Evolutionary conservation across 1,140 invertebrate species (phyloP), one percentile per base, ranked within the genome.

Genomic region (Chrysomallon squamiferum): DNA sequence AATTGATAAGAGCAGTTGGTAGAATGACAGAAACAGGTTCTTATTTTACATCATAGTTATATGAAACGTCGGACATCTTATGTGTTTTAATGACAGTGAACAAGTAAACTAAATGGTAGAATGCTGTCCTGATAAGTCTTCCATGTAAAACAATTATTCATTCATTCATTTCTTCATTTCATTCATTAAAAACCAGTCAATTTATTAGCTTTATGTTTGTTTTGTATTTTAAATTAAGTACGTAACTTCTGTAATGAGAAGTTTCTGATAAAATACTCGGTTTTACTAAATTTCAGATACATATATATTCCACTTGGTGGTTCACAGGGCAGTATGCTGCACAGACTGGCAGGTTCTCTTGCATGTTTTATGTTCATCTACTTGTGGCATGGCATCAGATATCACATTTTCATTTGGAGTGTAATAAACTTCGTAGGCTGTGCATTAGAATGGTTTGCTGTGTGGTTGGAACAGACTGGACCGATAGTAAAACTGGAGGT

Each of bases 341-440:
- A 87, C 63, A 92, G 92, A 83, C 75, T 94, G 0, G 73, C 91
- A 27, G 92, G 92, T 18, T 94, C 93, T 20, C 88, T 93, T 20
- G 69, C 90, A 1, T 94, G 92, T 69, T 97, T 97, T 82, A 73
- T 86, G 20, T 97, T 96, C 85, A 91, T 97, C 1, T 95, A 91
- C 77, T 78, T 94, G 45, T 98, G 95, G 95, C 95, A 98, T 84
- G 95, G 94, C 18, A 89, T 91, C 22, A 88, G 90, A 52, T 86
- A 86, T 29, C 90, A 91, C 73, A 91, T 96, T 68, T 89, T 96
- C 65, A 87, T 94, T 66, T 98, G 95, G 95, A 89, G 92, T 6
- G 64, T 90, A 9, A 82, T 95, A 0, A 97, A 97, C 84, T 95
- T 91, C 77, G 72, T 91, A 15, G 93, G 93, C 43, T 86, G 95